A percentile compares a stretch with the other conserved stretches of the same genome.
Evolutionary conservation across 2,888 invertebrate species (phyloP).

Genomic region (Bugulina stolonifera): DNA sequence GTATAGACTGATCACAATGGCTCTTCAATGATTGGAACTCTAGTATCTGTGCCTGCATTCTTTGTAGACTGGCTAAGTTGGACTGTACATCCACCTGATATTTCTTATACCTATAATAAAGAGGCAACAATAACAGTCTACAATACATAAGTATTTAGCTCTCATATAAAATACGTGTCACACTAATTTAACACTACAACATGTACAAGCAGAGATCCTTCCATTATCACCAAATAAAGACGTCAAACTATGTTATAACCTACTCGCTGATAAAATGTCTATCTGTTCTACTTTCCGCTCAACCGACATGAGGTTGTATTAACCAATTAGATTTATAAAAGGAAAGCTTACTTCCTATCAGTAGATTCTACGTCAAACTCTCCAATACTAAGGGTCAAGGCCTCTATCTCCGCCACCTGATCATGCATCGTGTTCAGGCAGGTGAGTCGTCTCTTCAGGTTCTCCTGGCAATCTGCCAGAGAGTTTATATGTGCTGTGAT

Average conservation of each 20-base stretch:
- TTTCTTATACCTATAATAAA: constrained; percentile 19
- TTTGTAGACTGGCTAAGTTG: not conserved
- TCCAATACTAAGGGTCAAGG: constrained; percentile 19
- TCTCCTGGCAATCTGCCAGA: constrained; percentile 10
- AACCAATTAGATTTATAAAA: no score
- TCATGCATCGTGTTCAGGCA: constrained; percentile 24
- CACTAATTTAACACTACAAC: no score
- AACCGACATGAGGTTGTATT: no score
- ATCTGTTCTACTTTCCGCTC: no score
- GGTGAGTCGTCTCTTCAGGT: constrained; percentile 10
- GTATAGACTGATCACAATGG: constrained; percentile 22
- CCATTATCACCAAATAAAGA: no score
- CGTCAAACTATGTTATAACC: no score
- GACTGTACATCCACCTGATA: constrained; percentile 22
- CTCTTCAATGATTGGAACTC: constrained; percentile 7
- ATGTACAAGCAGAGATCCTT: no score
- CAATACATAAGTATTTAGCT: no score
- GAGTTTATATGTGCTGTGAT: not conserved
- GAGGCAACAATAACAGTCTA: no score
- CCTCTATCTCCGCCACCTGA: constrained; percentile 24
- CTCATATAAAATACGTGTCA: no score
- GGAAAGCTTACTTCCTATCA: constrained; percentile 5
- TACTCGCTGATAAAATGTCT: no score
- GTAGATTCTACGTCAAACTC: constrained; percentile 20
- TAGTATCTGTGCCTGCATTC: not conserved